Evolutionary conservation across 2,113 vertebrate genomes (phyloP), one percentile per base, ranked within the genome.

Genomic region (Aegithalos caudatus): DNA sequence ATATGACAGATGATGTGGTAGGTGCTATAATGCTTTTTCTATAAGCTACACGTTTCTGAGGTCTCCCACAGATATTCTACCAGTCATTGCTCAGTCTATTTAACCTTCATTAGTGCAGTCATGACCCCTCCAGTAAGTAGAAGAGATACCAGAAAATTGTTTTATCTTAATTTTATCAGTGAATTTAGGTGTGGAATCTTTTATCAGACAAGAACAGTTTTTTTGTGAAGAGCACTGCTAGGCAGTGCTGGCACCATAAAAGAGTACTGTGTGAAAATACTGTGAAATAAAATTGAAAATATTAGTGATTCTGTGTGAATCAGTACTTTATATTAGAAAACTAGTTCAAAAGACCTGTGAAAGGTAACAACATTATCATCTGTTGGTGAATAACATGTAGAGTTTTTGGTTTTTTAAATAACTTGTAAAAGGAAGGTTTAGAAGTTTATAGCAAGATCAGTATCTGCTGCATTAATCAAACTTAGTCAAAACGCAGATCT

Each of bases 131-230:
- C 42, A 90, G 71, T 92, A 92, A 86, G 40, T 50, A 83, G 64
- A 87, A 40, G 64, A 78, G 37, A 78, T 67, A 50, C 7, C 95
- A 86, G 44, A 62, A 80, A 38, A 65, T 85, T 44, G 44, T 51
- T 89, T 92, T 38, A 74, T 94, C 50, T 91, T 82, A 45, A 94
- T 95, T 96, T 97, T 90, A 90, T 91, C 83, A 94, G 94, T 80
- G 4, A 95, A 85, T 95, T 66, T 88, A 62, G 40, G 71, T 67
- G 48, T 71, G 28, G 21, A 86, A 67, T 79, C 40, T 86, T 82
- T 56, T 58, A 54, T 62, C 47, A 88, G 58, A 51, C 66, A 72
- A 82, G 66, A 93, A 70, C 11, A 60, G 5, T 17, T 94, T 62
- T 62, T 40, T 40, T 82, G 42, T 47, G 71, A 92, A 70, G 51